phyloP scores from a whole-genome alignment of 2,113 vertebrate genomes.

The Xiphias gladius region DNA sequence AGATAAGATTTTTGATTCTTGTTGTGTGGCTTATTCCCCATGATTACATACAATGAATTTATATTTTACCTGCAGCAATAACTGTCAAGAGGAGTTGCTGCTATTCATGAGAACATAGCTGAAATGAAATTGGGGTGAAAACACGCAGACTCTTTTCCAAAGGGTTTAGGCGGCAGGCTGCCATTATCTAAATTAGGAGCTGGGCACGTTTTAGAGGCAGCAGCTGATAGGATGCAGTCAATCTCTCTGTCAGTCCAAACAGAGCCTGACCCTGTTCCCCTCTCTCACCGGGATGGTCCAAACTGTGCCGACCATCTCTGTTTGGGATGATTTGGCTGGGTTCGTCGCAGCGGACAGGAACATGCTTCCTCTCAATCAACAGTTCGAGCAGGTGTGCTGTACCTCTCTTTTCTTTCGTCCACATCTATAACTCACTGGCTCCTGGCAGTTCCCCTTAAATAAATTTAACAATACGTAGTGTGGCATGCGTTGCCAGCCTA shows the following conservation, averaged over 20 bases:
- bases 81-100: conserved; percentile 25
- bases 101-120: conserved; percentile 44
- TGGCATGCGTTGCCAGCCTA: conserved; percentile 18
- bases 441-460: conserved; percentile 17
- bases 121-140: conserved; percentile 48
- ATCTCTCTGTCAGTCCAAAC: conserved; percentile 67
- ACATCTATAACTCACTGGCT: not conserved
- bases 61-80: not conserved
- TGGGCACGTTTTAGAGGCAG: conserved; percentile 54
- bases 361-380: conserved; percentile 70
- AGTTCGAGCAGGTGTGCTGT: conserved; percentile 75
- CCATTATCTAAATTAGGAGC: conserved; percentile 46
- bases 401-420: conserved; percentile 27
- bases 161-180: conserved; percentile 34
- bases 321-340: conserved; percentile 59
- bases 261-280: conserved; percentile 66
- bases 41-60: conserved; percentile 16
- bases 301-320: conserved; percentile 29
- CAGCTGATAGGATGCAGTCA: conserved; percentile 74
- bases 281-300: conserved; percentile 65
- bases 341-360: conserved; percentile 59
- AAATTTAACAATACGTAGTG: conserved; percentile 6
- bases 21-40: conserved; percentile 7
- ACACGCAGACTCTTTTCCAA: conserved; percentile 35
- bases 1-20: not conserved